Conservation (phyloP, 1,140 invertebrate genomes). For the Dinoponera quadriceps region DNA sequence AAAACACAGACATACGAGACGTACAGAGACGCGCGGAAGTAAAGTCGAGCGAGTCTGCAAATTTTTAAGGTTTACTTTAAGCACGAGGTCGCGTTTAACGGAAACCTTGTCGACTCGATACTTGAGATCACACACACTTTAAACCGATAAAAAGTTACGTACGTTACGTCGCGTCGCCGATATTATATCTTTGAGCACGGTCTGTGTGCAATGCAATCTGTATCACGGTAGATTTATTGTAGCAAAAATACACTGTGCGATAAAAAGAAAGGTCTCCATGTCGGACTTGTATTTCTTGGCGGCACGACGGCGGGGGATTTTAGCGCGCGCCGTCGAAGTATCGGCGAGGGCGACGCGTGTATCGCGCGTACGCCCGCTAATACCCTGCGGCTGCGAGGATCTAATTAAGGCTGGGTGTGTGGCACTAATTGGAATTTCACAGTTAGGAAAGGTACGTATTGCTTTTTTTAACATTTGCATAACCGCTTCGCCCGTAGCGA, state of each 20-base stretch:
- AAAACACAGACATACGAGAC: neutral
- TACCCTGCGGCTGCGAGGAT: neutral
- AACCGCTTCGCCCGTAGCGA: too few relatives aligned
- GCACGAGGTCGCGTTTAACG: constrained; percentile 16
- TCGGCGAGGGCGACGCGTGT: neutral
- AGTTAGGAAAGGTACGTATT: too few relatives aligned
- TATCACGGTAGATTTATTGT: constrained; percentile 28
- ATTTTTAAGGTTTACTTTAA: constrained; percentile 10
- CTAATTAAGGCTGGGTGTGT: neutral
- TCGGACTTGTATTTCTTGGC: neutral
- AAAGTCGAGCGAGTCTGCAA: neutral
- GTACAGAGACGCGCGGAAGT: neutral
- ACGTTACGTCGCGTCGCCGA: constrained; percentile 19
- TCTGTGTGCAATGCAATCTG: constrained; percentile 29
- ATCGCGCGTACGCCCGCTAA: neutral
- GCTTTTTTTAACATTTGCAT: too few relatives aligned
- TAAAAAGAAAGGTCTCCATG: neutral
- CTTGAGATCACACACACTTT: neutral
- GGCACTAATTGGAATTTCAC: neutral
- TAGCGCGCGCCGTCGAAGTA: neutral
- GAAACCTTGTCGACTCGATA: constrained; percentile 12
- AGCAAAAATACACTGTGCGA: constrained; percentile 34
- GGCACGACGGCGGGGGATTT: neutral
- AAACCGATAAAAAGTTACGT: constrained; percentile 11
- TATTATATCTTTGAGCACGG: constrained; percentile 5